These are phyloP conservation scores for Holothuria leucospilota DNA, from an alignment of 53 echinoderm and acorn worm genomes.

Conservation along the genomic window DNA sequence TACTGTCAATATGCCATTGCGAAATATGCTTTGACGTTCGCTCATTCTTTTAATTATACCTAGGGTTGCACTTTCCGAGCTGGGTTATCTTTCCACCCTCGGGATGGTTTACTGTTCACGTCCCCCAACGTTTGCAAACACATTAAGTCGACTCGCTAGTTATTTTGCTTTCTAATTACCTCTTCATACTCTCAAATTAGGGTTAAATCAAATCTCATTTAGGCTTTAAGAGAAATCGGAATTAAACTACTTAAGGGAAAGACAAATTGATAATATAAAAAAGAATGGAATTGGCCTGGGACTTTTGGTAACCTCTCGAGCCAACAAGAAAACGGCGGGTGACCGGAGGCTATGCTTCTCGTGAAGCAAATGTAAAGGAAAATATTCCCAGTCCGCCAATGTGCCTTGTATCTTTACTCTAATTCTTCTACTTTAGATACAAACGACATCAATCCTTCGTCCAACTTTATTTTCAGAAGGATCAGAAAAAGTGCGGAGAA, in stretches of 20 bases:
- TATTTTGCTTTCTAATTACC: constrained; percentile 56
- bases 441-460: constrained; percentile 17
- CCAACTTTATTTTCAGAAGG: too few relatives aligned
- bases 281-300: constrained; percentile 46
- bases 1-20: too few relatives aligned
- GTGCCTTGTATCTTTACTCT: constrained; percentile 38
- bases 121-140: constrained; percentile 48
- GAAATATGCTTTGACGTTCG: too few relatives aligned
- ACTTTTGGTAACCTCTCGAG: constrained; percentile 39
- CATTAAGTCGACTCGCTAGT: constrained; percentile 38
- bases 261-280: constrained; percentile 48
- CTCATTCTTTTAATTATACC: too few relatives aligned
- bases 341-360: constrained; percentile 23
- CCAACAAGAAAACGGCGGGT: constrained; percentile 44
- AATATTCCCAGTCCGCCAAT: constrained; percentile 30
- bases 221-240: constrained; percentile 43
- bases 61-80: too few relatives aligned
- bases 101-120: constrained; percentile 43
- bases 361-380: too few relatives aligned
- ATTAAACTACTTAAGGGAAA: constrained; percentile 53
- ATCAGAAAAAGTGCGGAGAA: too few relatives aligned
- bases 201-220: constrained; percentile 52
- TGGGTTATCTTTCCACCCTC: not conserved
- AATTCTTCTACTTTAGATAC: constrained; percentile 8
- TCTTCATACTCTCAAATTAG: constrained; percentile 44